Conservation (phyloP, 2,888 invertebrate species). For the Acrobasis consociella region DNA sequence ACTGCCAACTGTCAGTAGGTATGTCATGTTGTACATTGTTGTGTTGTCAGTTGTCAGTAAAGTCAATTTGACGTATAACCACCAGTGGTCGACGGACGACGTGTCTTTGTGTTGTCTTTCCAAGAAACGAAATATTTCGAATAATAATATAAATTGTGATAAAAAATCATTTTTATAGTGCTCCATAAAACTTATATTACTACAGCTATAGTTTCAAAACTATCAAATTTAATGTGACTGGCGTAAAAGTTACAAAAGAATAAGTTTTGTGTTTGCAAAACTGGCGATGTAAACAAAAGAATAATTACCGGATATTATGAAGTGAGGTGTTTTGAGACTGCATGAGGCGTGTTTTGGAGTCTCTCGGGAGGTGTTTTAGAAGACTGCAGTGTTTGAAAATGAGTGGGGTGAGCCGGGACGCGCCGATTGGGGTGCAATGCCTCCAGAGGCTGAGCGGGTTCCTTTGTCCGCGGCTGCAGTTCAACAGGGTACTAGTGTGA, state of each 20-base stretch:
- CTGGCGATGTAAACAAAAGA: conserved; percentile 51
- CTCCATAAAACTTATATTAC: neutral
- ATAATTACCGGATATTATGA: conserved; percentile 44
- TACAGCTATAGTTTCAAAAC: neutral
- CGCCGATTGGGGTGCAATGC: conserved; percentile 85
- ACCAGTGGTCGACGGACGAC: conserved; percentile 2
- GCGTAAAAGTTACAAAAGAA: conserved; percentile 21
- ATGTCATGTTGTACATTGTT: too few relatives aligned
- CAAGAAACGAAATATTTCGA: neutral
- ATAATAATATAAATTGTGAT: neutral
- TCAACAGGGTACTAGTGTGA: conserved; percentile 86
- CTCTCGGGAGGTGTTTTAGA: conserved; percentile 41
- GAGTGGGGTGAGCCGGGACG: conserved; percentile 81
- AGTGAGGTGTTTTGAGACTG: conserved; percentile 41
- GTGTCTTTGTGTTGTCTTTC: neutral
- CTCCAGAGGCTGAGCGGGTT: conserved; percentile 78
- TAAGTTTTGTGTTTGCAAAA: conserved; percentile 9
- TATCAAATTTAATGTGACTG: neutral
- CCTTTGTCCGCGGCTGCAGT: conserved; percentile 83
- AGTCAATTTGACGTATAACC: conserved; percentile 2
- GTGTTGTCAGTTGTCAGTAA: neutral
- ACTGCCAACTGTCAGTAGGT: neutral
- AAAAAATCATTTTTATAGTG: neutral
- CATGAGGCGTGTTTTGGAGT: conserved; percentile 43
- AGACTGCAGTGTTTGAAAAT: conserved; percentile 65